These are phyloP conservation scores for Calameuta idolon DNA, from an alignment of 2,888 invertebrate genomes.

Conservation along the genomic window DNA sequence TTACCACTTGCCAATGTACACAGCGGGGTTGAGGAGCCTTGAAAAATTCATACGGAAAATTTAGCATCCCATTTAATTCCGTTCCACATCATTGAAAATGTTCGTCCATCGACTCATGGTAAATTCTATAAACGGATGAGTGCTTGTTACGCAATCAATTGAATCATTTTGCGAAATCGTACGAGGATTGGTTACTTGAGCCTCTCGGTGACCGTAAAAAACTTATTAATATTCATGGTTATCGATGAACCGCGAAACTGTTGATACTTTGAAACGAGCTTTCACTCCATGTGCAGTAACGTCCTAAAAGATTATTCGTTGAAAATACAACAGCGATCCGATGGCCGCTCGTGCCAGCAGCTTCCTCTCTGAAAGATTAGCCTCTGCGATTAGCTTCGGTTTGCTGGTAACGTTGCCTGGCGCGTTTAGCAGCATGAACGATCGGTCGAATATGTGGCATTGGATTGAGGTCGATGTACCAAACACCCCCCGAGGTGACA, in stretches of 20 bases:
- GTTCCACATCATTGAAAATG: neutral
- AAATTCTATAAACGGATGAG: neutral
- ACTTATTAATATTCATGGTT: neutral
- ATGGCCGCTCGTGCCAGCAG: neutral
- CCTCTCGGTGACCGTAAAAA: neutral
- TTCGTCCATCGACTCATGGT: neutral
- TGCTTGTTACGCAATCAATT: neutral
- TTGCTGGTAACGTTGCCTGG: neutral
- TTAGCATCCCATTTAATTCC: neutral
- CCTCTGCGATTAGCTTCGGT: neutral
- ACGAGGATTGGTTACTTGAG: neutral
- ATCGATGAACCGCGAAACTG: neutral
- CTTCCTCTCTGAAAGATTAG: neutral
- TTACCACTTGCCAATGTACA: slow-evolving; percentile 33
- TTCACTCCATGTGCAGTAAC: neutral
- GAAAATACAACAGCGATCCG: neutral
- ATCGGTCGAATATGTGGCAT: neutral
- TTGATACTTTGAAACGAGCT: neutral
- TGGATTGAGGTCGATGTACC: neutral
- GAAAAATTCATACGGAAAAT: neutral
- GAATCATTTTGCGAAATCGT: neutral
- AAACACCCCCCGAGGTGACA: neutral
- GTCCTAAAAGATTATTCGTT: neutral
- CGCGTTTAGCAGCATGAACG: neutral
- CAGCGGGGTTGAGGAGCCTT: neutral